A percentile compares a stretch with the other conserved stretches of the same genome.
Evolutionary conservation across 2,797 vertebrate genomes (phyloP).

Genomic region (Acropternis orthonyx): DNA sequence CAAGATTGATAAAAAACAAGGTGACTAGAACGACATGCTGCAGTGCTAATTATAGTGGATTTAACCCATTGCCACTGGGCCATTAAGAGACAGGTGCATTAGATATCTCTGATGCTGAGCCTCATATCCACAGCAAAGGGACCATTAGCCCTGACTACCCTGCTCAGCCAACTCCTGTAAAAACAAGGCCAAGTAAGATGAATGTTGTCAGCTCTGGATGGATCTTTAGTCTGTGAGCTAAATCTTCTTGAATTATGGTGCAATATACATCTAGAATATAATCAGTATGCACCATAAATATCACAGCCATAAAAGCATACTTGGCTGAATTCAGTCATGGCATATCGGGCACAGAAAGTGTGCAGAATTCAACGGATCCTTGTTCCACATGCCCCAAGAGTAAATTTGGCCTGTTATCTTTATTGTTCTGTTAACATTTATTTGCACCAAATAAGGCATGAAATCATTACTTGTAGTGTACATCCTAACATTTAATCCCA

Average conservation of each 20-base stretch:
- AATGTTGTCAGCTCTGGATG: not conserved
- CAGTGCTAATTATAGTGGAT: not conserved
- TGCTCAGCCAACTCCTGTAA: not conserved
- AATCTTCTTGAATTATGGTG: not conserved
- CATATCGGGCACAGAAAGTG: not conserved
- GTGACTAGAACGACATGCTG: not conserved
- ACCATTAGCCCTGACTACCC: not conserved
- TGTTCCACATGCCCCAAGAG: not conserved
- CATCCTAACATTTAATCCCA: slow-evolving; percentile 60
- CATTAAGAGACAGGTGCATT: not conserved
- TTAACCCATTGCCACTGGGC: not conserved
- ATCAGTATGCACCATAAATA: not conserved
- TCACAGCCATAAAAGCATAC: not conserved
- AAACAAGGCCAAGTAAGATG: not conserved
- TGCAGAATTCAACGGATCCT: not conserved
- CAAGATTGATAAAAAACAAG: not conserved
- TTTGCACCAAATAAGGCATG: slow-evolving; percentile 63
- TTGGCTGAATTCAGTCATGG: not conserved
- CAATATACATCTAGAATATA: not conserved
- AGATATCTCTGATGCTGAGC: not conserved
- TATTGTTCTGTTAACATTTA: slow-evolving; percentile 54
- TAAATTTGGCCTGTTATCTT: slow-evolving; percentile 45
- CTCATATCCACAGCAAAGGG: not conserved
- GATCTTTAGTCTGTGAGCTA: not conserved
- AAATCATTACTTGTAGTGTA: slow-evolving; percentile 56